Evolutionary conservation across 2,113 vertebrate species (phyloP), one percentile per base, ranked within the genome.

Genomic region (Oxygymnocypris stewartii): DNA sequence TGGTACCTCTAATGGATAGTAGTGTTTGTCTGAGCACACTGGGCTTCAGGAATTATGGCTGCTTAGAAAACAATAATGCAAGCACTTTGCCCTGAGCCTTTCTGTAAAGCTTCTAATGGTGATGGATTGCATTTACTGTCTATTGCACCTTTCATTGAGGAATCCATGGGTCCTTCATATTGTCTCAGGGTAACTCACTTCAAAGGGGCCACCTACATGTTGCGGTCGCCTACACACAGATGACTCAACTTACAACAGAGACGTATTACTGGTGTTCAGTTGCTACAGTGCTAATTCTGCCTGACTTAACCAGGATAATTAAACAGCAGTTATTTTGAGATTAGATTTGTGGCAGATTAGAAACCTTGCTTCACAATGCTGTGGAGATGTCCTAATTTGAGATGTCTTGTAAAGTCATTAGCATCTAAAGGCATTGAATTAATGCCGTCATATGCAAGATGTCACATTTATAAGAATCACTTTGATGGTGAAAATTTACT

Each of bases 261-360:
- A 18, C 9, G 4, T 18, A 47, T 71, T 49, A 37, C 47, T 87
- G 84, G 54, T 76, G n/a, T 35, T 65, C 18, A 5, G 28, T 79
- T 47, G 51, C 65, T 31, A n/a, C 40, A 57, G 31, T 61, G 73
- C 76, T 77, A 65, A 81, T 80, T 84, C 11, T 6, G 81, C 44
- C 67, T 42, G 63, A 40, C 61, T 83, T 44, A 80, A 81, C 57
- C 31, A 65, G 31, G 82, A 84, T 87, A 83, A 89, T 89, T 82
- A 89, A 69, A 67, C 71, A 71, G 69, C 37, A 31, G 78, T 57
- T 82, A 35, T 85, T 87, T 78, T 51, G 14, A 69, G 82, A 85
- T 87, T 82, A 49, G 84, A 85, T 89, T 85, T 63, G 83, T 28
- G 8, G 20, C 63, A 85, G 77, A 89, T 71, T 84, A 82, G 40